These are phyloP conservation scores for Coregonus suidteri DNA, from an alignment of 2,797 vertebrate genomes.

Conservation along the genomic window DNA sequence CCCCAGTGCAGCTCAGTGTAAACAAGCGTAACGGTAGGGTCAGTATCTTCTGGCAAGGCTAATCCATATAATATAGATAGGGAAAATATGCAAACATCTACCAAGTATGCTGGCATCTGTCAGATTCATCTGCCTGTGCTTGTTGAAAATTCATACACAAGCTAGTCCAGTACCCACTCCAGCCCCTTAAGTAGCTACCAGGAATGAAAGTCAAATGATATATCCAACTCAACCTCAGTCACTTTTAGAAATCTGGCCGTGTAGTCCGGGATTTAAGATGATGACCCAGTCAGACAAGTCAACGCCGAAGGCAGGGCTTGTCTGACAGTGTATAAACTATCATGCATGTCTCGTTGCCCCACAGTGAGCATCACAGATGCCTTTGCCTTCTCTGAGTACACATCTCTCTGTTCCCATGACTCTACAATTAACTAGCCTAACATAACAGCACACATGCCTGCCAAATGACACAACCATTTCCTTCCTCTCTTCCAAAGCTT, in stretches of 20 bases:
- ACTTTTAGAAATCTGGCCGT: background rate
- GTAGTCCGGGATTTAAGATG: slow-evolving; percentile 1
- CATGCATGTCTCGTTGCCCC: background rate
- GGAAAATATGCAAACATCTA: background rate
- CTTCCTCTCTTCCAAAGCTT: slow-evolving; percentile 1
- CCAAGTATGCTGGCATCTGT: background rate
- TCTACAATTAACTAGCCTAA: background rate
- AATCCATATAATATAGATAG: background rate
- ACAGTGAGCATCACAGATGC: slow-evolving; percentile 11
- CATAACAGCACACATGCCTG: slow-evolving; percentile 1
- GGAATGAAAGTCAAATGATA: background rate
- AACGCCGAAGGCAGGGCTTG: background rate
- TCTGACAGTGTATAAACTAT: too few relatives aligned
- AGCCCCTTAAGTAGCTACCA: background rate
- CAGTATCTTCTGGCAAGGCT: too few relatives aligned
- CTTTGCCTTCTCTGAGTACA: slow-evolving; percentile 4
- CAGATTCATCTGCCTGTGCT: background rate
- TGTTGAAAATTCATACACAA: background rate
- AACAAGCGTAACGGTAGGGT: too few relatives aligned
- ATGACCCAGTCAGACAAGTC: background rate
- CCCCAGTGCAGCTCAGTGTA: too few relatives aligned
- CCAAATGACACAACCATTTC: background rate
- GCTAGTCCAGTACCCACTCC: background rate
- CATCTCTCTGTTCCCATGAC: background rate
- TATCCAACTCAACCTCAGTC: background rate